A percentile compares a stretch with the other conserved stretches of the same genome.
These are phyloP conservation scores for Colletes gigas DNA, from an alignment of 1,140 invertebrate genomes.

Conservation along the genomic window DNA sequence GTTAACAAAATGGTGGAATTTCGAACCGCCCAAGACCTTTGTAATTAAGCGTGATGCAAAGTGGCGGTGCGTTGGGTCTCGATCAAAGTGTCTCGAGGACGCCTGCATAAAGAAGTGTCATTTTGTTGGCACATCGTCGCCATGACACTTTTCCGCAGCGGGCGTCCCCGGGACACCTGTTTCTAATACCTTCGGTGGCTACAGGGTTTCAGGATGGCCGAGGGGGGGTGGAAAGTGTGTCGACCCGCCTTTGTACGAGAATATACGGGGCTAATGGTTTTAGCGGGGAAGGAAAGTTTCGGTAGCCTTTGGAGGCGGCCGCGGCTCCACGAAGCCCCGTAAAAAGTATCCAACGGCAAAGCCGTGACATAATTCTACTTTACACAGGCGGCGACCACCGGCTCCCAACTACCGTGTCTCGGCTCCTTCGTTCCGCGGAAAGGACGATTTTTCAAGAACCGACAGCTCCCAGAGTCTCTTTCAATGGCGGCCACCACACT, in stretches of 20 bases:
- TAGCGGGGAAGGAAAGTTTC: slow-evolving; percentile 58
- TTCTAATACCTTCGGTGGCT: slow-evolving; percentile 37
- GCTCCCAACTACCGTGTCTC: neutral
- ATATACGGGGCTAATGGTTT: slow-evolving; percentile 61
- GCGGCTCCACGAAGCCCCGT: slow-evolving; percentile 36
- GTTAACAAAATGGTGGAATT: no score
- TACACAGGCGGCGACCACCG: slow-evolving; percentile 34
- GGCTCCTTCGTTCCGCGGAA: neutral
- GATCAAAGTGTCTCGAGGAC: neutral
- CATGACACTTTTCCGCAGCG: slow-evolving; percentile 11
- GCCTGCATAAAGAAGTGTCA: slow-evolving; percentile 2
- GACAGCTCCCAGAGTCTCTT: neutral
- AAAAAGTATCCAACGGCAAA: slow-evolving; percentile 55
- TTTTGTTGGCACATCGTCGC: slow-evolving; percentile 6
- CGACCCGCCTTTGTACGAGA: slow-evolving; percentile 37
- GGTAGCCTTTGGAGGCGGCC: slow-evolving; percentile 54
- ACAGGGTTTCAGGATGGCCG: slow-evolving; percentile 25
- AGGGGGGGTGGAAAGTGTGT: slow-evolving; percentile 33
- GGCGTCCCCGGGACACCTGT: slow-evolving; percentile 21
- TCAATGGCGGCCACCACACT: no score
- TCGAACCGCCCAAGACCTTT: no score
- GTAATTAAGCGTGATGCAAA: neutral
- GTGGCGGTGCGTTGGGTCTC: neutral
- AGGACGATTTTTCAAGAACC: slow-evolving; percentile 5
- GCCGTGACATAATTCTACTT: slow-evolving; percentile 64